Base-by-base conservation (phyloP, 2,888 invertebrate species). In the Caenorhabditis sulstoni region DNA sequence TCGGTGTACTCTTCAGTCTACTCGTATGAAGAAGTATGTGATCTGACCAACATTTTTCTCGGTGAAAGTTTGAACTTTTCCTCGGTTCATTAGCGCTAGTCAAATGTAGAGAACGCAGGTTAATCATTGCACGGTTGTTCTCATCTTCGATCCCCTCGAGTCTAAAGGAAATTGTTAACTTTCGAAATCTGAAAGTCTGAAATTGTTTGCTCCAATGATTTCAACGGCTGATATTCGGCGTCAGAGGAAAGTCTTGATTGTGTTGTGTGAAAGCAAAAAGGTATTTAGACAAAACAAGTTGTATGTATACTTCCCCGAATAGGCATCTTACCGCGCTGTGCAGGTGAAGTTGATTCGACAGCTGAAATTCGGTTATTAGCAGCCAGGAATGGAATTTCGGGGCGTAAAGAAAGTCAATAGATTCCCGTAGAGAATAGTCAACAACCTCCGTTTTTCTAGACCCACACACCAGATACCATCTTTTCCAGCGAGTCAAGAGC, bases 161-260 rank as follows among this genome's bases (percentile, higher is more conserved):
- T 29, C 29, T 29, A 7, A 7, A 3, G 29, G 4, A 3, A 29
- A 7, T 29, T 7, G 3, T 8, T 41, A 4, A 41, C 7, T 41
- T 4, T 35, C 41, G n/a, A n/a, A 20, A 14, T 12, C n/a, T 18
- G 7, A 61, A 37, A 35, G 52, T 52, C 52, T 14, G 23, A 14
- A 53, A 41, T 8, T 14, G 14, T 41, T 41, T 41, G 14, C 29
- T 29, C 61, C 61, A 61, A 39, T 70, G n/a, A 53, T 70, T 12
- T 53, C 53, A 0, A 44, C 70, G n/a, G 37, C 70, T 14, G 70
- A 70, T 62, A 52, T 47, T 47, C 70, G 70, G 9, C 61, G 70
- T 20, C 70, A 70, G n/a, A 53, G 70, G 8, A 14, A 47, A 16
- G 53, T 39, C 37, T 20, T 62, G 47, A 71, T 71, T 9, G 4